Conservation (phyloP, 2,888 invertebrate species). For the Macrosiphum euphorbiae region DNA sequence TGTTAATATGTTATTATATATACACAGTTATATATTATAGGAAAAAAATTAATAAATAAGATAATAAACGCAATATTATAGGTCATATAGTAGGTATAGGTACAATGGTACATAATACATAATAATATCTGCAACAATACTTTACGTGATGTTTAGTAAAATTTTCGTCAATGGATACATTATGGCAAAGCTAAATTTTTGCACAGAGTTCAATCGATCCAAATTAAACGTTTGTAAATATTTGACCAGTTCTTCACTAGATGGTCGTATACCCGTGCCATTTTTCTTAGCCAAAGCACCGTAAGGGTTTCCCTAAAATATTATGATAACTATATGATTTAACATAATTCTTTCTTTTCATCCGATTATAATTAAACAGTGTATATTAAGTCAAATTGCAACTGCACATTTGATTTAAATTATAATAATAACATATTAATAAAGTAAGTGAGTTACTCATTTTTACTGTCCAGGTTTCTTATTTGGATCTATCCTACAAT, state of each 20-base stretch:
- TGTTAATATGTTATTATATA: neutral
- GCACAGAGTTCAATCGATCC: neutral
- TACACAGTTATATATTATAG: neutral
- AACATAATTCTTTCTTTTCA: neutral
- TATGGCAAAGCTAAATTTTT: constrained; percentile 33
- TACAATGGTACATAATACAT: no score
- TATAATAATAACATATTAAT: neutral
- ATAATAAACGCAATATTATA: neutral
- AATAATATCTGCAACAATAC: neutral
- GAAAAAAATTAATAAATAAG: neutral
- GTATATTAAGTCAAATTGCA: neutral
- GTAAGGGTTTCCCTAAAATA: constrained; percentile 19
- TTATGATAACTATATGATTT: neutral
- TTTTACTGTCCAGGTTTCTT: no score
- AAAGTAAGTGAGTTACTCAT: no score
- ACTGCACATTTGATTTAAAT: neutral
- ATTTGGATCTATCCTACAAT: no score
- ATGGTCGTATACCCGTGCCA: neutral
- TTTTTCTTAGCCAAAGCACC: neutral
- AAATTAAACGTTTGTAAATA: constrained; percentile 11
- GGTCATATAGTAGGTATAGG: no score
- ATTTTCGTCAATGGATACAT: constrained; percentile 37
- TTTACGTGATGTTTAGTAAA: constrained; percentile 51
- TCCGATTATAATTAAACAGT: neutral
- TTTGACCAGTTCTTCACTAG: neutral